These are phyloP conservation scores for Spinus pinus DNA, from an alignment of 2,797 vertebrate species.

Conservation along the genomic window DNA sequence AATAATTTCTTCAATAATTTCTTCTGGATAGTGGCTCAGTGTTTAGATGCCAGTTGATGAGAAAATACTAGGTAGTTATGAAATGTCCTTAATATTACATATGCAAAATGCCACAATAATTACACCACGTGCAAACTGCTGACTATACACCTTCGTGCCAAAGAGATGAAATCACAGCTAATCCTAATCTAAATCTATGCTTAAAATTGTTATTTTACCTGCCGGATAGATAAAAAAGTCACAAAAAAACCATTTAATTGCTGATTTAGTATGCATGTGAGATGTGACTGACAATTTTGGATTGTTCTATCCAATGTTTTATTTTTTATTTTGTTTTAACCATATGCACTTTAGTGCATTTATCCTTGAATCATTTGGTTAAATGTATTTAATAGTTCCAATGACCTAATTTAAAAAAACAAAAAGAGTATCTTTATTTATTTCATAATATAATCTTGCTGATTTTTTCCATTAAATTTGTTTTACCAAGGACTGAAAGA, in stretches of 20 bases:
- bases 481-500: background rate
- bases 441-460: background rate
- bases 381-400: background rate
- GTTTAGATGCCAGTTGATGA: background rate
- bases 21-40: background rate
- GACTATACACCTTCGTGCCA: background rate
- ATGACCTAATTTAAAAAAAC: background rate
- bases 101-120: background rate
- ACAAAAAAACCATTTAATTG: background rate
- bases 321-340: background rate
- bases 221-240: background rate
- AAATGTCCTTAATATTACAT: background rate
- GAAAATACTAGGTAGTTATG: background rate
- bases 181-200: background rate
- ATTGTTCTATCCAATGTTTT: background rate
- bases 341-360: background rate
- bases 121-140: background rate
- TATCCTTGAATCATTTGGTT: background rate
- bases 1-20: background rate
- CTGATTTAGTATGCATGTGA: background rate
- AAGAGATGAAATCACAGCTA: background rate
- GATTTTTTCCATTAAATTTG: background rate
- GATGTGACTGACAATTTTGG: background rate
- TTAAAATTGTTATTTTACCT: background rate
- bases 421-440: fast-evolving